Conservation (phyloP, 2,888 invertebrate species). For the Stenolophus ochropezus region DNA sequence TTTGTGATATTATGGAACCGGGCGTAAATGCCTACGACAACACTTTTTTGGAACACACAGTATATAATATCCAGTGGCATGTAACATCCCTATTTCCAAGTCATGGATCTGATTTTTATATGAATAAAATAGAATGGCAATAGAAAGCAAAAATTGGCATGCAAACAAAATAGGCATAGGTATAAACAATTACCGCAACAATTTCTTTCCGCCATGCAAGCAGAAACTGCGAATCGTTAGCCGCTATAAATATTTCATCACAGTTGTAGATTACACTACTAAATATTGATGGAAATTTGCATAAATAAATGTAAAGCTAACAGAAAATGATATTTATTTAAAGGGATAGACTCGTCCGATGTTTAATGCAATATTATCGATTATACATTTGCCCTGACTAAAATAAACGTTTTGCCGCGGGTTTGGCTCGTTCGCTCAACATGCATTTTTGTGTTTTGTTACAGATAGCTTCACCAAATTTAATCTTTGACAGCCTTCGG, state of each 20-base stretch:
- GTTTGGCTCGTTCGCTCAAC: constrained; percentile 16
- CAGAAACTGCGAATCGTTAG: constrained; percentile 16
- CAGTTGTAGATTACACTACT: constrained; percentile 32
- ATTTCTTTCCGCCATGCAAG: constrained; percentile 16
- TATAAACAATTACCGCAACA: constrained; percentile 9
- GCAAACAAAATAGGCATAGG: too few relatives aligned
- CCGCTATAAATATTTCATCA: constrained; percentile 41
- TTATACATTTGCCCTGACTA: constrained; percentile 46
- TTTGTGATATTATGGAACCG: too few relatives aligned
- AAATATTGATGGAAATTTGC: constrained; percentile 50
- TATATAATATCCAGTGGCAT: too few relatives aligned
- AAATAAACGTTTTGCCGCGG: constrained; percentile 11
- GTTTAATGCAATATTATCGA: constrained; percentile 54
- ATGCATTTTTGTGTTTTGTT: not conserved
- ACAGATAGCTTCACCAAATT: not conserved
- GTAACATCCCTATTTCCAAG: too few relatives aligned
- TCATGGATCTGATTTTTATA: too few relatives aligned
- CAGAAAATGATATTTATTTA: constrained; percentile 44
- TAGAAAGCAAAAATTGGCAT: too few relatives aligned
- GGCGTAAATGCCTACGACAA: too few relatives aligned
- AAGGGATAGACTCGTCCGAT: constrained; percentile 25
- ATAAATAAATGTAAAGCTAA: constrained; percentile 49
- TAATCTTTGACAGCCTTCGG: not conserved
- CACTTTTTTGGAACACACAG: too few relatives aligned
- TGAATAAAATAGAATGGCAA: too few relatives aligned